phyloP scores from a whole-genome alignment of 2,888 invertebrate species.

The Didymodactylos carnosus region DNA sequence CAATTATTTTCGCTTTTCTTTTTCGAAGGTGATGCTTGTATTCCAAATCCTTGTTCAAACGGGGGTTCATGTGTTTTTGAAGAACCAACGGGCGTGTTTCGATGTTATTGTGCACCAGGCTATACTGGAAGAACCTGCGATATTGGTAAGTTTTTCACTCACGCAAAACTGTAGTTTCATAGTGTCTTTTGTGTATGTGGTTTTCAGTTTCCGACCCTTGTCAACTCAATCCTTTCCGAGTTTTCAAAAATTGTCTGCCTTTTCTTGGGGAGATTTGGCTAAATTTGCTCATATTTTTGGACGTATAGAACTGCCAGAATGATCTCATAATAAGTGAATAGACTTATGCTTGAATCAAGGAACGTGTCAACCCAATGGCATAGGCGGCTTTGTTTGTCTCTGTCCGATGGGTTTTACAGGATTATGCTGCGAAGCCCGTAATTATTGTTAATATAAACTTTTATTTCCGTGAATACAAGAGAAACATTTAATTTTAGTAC shows the following conservation, averaged over 20 bases:
- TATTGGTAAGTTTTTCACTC: not conserved
- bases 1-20: no score
- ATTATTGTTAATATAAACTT: not conserved
- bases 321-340: no score
- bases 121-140: slow-evolving; percentile 14
- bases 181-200: no score
- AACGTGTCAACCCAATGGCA: not conserved
- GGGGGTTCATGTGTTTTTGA: slow-evolving; percentile 8
- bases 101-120: slow-evolving; percentile 9
- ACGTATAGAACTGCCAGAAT: not conserved
- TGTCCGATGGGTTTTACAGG: not conserved
- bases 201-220: no score
- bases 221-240: not conserved
- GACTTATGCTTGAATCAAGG: not conserved
- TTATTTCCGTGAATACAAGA: not conserved
- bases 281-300: not conserved
- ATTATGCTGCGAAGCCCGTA: not conserved
- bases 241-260: no score
- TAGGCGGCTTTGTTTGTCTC: not conserved
- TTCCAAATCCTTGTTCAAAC: slow-evolving; percentile 13
- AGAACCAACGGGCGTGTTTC: slow-evolving; percentile 6
- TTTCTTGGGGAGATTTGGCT: no score
- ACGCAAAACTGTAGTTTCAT: no score
- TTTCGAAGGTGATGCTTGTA: slow-evolving; percentile 3
- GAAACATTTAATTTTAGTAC: not conserved